A percentile compares a stretch with the other conserved stretches of the same genome.
Evolutionary conservation across 1,140 invertebrate species (phyloP).

Genomic region (Phortica variegata): DNA sequence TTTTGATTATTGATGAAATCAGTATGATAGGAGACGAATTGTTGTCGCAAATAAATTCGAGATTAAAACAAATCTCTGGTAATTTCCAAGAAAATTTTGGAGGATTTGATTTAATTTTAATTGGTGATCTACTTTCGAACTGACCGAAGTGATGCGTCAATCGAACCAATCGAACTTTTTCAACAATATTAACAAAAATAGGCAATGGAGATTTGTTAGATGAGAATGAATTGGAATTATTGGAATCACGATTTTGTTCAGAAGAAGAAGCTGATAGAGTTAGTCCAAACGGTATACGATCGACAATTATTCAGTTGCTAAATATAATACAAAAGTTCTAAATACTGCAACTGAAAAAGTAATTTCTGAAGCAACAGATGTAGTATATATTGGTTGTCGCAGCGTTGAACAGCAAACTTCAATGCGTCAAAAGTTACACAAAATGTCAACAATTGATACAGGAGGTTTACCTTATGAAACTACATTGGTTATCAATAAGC

Average conservation of each 20-base stretch:
- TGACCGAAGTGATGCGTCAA: constrained; percentile 34
- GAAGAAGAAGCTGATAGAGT: not conserved
- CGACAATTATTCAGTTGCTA: not conserved
- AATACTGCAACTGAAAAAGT: not conserved
- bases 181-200: constrained; percentile 34
- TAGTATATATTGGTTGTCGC: not conserved
- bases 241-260: constrained; percentile 4
- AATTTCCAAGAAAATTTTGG: constrained; percentile 19
- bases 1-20: constrained; percentile 28
- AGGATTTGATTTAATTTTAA: constrained; percentile 21
- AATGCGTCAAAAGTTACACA: constrained; percentile 39
- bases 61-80: constrained; percentile 30
- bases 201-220: constrained; percentile 24
- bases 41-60: constrained; percentile 19
- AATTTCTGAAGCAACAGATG: not conserved
- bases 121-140: constrained; percentile 26
- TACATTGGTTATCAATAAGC: constrained; percentile 31
- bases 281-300: not conserved
- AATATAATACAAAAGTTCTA: not conserved
- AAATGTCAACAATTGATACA: constrained; percentile 42
- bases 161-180: constrained; percentile 24
- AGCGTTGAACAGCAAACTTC: constrained; percentile 18
- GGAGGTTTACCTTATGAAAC: constrained; percentile 47
- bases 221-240: constrained; percentile 4
- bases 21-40: constrained; percentile 33